These are phyloP conservation scores for Bombus haemorrhoidalis DNA, from an alignment of 1,140 invertebrate species.

Conservation along the genomic window DNA sequence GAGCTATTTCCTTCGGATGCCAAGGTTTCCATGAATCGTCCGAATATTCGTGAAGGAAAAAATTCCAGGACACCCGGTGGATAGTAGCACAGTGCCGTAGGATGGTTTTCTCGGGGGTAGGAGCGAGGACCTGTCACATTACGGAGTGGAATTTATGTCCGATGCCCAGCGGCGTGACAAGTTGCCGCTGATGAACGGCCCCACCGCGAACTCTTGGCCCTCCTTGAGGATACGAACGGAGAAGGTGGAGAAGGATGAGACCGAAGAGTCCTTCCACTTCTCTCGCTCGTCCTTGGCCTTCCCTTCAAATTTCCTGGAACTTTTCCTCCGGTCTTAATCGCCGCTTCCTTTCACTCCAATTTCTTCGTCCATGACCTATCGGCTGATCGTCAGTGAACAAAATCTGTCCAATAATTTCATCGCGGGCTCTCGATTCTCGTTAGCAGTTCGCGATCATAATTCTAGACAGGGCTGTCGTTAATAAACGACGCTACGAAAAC, in stretches of 20 bases:
- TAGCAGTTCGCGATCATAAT: too few relatives aligned
- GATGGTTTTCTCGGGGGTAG: conserved; percentile 72
- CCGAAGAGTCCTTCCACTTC: conserved; percentile 33
- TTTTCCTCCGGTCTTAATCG: conserved; percentile 46
- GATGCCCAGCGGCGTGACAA: conserved; percentile 83
- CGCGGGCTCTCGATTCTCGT: not conserved
- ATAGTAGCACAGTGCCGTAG: conserved; percentile 68
- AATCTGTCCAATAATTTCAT: not conserved
- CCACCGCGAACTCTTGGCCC: conserved; percentile 81
- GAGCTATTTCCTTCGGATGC: not conserved
- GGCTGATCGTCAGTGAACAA: not conserved
- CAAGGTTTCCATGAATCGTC: not conserved
- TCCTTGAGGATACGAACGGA: conserved; percentile 59
- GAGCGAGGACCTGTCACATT: conserved; percentile 82
- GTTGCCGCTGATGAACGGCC: conserved; percentile 82
- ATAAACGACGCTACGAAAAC: too few relatives aligned
- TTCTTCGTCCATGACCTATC: not conserved
- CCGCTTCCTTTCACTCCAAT: conserved; percentile 13
- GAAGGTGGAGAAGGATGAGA: conserved; percentile 26
- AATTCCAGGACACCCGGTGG: conserved; percentile 75
- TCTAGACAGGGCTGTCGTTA: too few relatives aligned
- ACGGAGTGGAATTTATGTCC: conserved; percentile 81
- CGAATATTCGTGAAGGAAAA: conserved; percentile 17
- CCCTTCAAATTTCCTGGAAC: conserved; percentile 56
- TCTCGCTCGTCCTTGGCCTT: conserved; percentile 46